These are phyloP conservation scores for Urocyon cinereoargenteus DNA, from an alignment of 2,797 vertebrate genomes.

Conservation along the genomic window DNA sequence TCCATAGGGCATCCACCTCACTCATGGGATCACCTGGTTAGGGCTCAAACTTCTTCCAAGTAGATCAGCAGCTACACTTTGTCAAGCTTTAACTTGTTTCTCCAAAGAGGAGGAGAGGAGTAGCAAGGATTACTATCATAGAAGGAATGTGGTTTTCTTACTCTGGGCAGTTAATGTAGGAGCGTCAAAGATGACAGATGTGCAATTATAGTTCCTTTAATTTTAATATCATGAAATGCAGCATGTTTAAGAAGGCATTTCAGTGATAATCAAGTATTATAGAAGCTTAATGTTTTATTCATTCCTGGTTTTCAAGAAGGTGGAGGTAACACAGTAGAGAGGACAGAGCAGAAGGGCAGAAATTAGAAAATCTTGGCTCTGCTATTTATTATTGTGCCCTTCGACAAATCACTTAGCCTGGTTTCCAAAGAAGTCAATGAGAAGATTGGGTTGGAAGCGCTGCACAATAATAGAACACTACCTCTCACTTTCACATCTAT, in stretches of 20 bases:
- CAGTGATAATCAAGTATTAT: background rate
- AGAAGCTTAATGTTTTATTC: background rate
- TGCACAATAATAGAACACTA: background rate
- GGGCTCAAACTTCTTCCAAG: conserved; percentile 66
- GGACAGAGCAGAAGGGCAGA: background rate
- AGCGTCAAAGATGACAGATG: conserved; percentile 84
- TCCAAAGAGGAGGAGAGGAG: conserved; percentile 80
- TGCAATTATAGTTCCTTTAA: conserved; percentile 81
- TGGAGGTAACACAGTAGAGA: background rate
- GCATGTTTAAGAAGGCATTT: conserved; percentile 73
- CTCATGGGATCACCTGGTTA: conserved; percentile 64
- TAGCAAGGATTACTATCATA: conserved; percentile 84
- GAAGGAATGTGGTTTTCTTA: conserved; percentile 88
- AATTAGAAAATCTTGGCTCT: background rate
- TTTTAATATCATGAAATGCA: conserved; percentile 75
- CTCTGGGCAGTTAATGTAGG: conserved; percentile 79
- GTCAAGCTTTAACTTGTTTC: conserved; percentile 86
- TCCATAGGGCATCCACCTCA: background rate
- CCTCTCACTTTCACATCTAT: background rate
- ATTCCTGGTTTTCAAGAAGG: conserved; percentile 19
- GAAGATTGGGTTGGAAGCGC: background rate
- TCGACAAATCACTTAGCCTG: background rate
- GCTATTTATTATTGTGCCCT: background rate
- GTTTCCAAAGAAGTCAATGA: background rate
- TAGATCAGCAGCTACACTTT: conserved; percentile 77